These are phyloP conservation scores for Alfaro cultratus DNA, from an alignment of 2,797 vertebrate genomes.

Conservation along the genomic window DNA sequence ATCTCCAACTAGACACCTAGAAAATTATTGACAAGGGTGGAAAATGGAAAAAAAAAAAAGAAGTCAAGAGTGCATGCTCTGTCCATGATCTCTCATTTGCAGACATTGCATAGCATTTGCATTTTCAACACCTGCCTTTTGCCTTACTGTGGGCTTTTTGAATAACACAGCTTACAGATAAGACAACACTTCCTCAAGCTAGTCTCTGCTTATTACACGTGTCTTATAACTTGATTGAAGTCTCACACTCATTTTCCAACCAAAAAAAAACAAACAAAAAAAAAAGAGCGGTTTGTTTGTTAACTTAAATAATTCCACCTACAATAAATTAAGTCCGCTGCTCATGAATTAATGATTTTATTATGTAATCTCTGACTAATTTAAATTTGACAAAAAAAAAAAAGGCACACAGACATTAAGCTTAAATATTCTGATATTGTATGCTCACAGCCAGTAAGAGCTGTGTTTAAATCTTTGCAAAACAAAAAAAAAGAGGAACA, in stretches of 20 bases:
- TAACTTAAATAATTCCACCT: neutral
- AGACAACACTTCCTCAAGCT: neutral
- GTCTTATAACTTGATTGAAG: neutral
- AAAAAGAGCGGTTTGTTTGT: neutral
- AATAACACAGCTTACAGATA: neutral
- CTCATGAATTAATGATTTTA: neutral
- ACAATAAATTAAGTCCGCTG: neutral
- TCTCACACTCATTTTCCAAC: neutral
- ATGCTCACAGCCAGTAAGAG: neutral
- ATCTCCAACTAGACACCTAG: neutral
- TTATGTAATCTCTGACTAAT: neutral
- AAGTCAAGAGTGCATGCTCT: neutral
- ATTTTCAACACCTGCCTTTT: neutral
- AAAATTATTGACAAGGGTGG: neutral
- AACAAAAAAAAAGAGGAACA: too few relatives aligned
- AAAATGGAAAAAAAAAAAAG: neutral
- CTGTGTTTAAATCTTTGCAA: neutral
- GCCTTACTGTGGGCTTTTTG: neutral
- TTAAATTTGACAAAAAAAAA: neutral
- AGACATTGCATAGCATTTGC: neutral
- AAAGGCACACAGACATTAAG: neutral
- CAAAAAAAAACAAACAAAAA: neutral
- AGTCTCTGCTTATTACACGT: neutral
- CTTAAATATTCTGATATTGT: neutral
- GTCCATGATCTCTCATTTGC: neutral